Evolutionary conservation across 2,113 vertebrate genomes (phyloP), one percentile per base, ranked within the genome.

Genomic region (Taxidea taxus): DNA sequence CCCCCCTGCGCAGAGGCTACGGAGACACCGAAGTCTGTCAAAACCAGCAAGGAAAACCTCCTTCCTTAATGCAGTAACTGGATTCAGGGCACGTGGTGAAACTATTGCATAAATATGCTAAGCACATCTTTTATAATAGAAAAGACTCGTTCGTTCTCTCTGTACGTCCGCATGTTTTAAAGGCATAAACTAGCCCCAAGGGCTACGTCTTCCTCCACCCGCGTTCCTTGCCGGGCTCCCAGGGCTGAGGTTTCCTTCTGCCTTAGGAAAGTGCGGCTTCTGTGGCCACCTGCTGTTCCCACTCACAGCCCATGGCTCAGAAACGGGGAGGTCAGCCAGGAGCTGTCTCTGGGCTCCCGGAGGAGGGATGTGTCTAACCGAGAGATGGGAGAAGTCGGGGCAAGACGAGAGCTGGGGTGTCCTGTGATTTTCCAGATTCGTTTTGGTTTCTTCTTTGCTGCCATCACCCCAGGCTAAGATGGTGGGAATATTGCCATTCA

Each of bases 41-140:
- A 44, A 92, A 93, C 49, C 56, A 10, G 88, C 83, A 77, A 77
- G 84, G 77, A 72, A 86, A 80, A 93, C 64, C 37, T 95, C 72
- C 29, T 89, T 94, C 62, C 56, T 89, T 94, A 96, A 96, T 95
- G 91, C 89, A 64, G 68, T 42, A 85, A 97, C 91, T 94, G 62
- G 42, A 97, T 97, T 97, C 96, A 96, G 90, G 51, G 91, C 80
- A 96, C 75, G n/a, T 54, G 64, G 81, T 44, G 89, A 95, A 96
- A 98, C 82, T 91, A 78, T 74, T 78, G 88, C 97, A 98, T 97
- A 95, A 96, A 98, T 98, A 98, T 98, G 96, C 98, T 98, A 98
- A 96, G 96, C 98, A 98, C 97, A 90, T 94, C 91, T 88, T 97
- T 97, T 96, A 91, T 95, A 97, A 97, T 96, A 97, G 95, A 96